These are phyloP conservation scores for Arge pagana DNA, from an alignment of 2,888 invertebrate genomes.

Conservation along the genomic window DNA sequence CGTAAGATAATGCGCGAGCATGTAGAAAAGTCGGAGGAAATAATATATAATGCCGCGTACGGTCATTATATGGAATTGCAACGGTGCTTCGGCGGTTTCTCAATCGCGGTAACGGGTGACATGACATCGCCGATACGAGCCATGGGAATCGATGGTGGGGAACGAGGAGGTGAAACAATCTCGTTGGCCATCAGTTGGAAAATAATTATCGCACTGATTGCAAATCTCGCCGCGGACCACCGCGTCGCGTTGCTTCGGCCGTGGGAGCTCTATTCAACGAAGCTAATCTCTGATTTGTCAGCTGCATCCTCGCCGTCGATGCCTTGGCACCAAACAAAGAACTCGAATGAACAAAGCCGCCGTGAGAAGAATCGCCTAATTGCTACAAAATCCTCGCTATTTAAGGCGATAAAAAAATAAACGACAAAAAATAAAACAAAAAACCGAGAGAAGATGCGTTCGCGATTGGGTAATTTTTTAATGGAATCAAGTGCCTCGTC, in stretches of 20 bases:
- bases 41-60: no score
- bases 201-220: conserved; percentile 25
- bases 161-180: conserved; percentile 18
- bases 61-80: no score
- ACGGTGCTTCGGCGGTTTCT: conserved; percentile 9
- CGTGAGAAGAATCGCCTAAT: conserved; percentile 7
- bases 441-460: no score
- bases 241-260: conserved; percentile 3
- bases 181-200: conserved; percentile 15
- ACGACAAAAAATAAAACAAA: no score
- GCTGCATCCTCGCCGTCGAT: conserved; percentile 11
- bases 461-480: no score
- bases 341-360: background rate
- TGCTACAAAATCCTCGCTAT: no score
- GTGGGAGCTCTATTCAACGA: conserved; percentile 17
- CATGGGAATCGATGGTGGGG: conserved; percentile 14
- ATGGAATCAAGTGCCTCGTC: no score
- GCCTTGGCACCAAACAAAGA: conserved; percentile 15
- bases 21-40: no score
- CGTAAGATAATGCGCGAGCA: no score
- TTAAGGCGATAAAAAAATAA: no score
- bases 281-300: conserved; percentile 17
- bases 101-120: conserved; percentile 11
- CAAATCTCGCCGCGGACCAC: conserved; percentile 20
- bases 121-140: conserved; percentile 17